phyloP scores from a whole-genome alignment of 2,888 invertebrate genomes.

The Polydrusus pterygomalis region DNA sequence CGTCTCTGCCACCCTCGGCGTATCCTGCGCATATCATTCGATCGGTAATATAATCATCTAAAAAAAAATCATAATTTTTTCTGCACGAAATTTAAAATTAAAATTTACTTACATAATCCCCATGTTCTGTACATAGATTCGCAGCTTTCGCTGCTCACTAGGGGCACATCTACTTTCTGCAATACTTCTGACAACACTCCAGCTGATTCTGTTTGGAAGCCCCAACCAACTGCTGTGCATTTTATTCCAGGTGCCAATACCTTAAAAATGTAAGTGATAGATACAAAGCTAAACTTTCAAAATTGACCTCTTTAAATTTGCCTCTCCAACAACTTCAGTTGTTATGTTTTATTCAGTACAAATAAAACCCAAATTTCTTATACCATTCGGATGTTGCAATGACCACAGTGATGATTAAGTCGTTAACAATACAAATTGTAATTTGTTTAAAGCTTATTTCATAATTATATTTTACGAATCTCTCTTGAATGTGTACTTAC shows the following conservation, averaged over 20 bases:
- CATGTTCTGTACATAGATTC: constrained; percentile 81
- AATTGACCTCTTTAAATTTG: too few species aligned
- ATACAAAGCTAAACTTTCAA: not conserved
- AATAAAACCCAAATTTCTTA: too few species aligned
- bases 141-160: constrained; percentile 81
- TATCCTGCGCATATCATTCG: constrained; percentile 11
- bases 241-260: constrained; percentile 1
- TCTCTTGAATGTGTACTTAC: not conserved
- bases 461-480: too few species aligned
- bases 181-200: constrained; percentile 88
- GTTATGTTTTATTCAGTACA: too few species aligned
- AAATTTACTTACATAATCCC: constrained; percentile 13
- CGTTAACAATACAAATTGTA: too few species aligned
- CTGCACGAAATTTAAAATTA: too few species aligned
- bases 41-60: not conserved
- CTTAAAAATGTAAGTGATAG: not conserved
- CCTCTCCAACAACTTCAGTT: too few species aligned
- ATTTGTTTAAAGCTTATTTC: too few species aligned
- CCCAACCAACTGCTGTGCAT: constrained; percentile 30
- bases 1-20: constrained; percentile 68
- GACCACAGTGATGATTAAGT: not conserved
- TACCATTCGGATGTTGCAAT: too few species aligned
- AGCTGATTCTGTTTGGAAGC: constrained; percentile 65
- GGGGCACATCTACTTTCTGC: constrained; percentile 88
- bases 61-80: too few species aligned